These are phyloP conservation scores for Mercenaria mercenaria DNA, from an alignment of 1,140 invertebrate genomes.

Conservation along the genomic window DNA sequence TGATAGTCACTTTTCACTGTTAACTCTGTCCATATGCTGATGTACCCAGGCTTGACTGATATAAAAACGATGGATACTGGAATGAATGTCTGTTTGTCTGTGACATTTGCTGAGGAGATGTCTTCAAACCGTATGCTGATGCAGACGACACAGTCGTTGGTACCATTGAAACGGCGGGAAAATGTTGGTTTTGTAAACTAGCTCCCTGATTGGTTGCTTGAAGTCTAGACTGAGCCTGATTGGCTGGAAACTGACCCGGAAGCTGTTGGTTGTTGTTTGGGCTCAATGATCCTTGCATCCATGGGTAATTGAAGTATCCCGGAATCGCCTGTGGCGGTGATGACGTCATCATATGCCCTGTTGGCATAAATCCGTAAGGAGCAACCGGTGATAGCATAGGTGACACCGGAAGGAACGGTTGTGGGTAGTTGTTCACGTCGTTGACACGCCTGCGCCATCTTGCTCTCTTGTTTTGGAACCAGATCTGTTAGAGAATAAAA, in stretches of 20 bases:
- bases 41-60: neutral
- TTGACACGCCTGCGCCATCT: conserved; percentile 67
- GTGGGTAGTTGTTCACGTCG: conserved; percentile 54
- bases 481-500: conserved; percentile 59
- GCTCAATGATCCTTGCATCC: conserved; percentile 58
- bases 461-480: conserved; percentile 74
- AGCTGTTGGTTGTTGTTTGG: conserved; percentile 54
- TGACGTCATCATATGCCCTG: conserved; percentile 47
- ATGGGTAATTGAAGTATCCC: conserved; percentile 49
- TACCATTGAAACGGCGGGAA: conserved; percentile 3
- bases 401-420: conserved; percentile 46
- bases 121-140: conserved; percentile 18
- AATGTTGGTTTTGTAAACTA: conserved; percentile 17
- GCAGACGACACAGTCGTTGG: conserved; percentile 21
- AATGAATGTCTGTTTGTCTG: conserved; percentile 39
- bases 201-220: conserved; percentile 37
- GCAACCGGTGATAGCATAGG: conserved; percentile 51
- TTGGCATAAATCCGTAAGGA: conserved; percentile 49
- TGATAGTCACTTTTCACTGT: neutral
- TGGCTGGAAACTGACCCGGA: conserved; percentile 23
- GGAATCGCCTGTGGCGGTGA: conserved; percentile 18
- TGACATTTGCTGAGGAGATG: conserved; percentile 42
- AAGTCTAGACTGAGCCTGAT: conserved; percentile 18
- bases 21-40: neutral
- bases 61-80: conserved; percentile 30